Evolutionary conservation across 2,113 vertebrate species (phyloP), one percentile per base, ranked within the genome.

Genomic region (Neogale vison): DNA sequence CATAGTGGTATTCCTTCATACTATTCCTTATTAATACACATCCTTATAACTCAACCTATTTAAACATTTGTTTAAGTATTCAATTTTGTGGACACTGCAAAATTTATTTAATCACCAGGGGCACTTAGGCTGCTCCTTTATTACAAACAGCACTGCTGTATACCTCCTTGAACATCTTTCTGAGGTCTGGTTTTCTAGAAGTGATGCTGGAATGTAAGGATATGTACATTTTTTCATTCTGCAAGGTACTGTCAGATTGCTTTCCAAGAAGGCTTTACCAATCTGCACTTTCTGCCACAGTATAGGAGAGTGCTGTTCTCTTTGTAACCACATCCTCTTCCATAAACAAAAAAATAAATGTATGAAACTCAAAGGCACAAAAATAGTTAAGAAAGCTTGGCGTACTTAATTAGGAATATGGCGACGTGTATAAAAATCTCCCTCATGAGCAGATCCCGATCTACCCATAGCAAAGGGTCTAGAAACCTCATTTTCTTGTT

Each of bases 271-370:
- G 50, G 65, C 12, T 85, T 80, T 80, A 77, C 47, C 18, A 88
- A 23, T 76, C 24, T 8, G 63, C 1, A n/a, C 45, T 39, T 83
- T 29, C 8, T 86, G 39, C 7, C 65, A 88, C 31, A 59, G 55
- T n/a, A 14, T n/a, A 36, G 14, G 31, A 90, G 9, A 89, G 20
- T 11, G 23, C 7, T 26, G 45, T 87, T 87, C 81, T 82, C 26
- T 87, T 61, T 93, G 57, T 65, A 67, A 88, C 24, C 24, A 76
- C 55, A 34, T 65, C 74, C n/a, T 85, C 47, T 69, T 87, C 36
- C 57, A 86, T 31, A 90, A 96, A 76, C 50, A 90, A 87, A 94
- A 93, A 71, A 45, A 47, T 45, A 92, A 39, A 31, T 45, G 52
- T 82, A 3, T 29, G 67, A 94, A 65, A 76, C 9, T 57, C 10